These are phyloP conservation scores for Mustelus asterias DNA, from an alignment of 2,113 vertebrate species.

Conservation along the genomic window DNA sequence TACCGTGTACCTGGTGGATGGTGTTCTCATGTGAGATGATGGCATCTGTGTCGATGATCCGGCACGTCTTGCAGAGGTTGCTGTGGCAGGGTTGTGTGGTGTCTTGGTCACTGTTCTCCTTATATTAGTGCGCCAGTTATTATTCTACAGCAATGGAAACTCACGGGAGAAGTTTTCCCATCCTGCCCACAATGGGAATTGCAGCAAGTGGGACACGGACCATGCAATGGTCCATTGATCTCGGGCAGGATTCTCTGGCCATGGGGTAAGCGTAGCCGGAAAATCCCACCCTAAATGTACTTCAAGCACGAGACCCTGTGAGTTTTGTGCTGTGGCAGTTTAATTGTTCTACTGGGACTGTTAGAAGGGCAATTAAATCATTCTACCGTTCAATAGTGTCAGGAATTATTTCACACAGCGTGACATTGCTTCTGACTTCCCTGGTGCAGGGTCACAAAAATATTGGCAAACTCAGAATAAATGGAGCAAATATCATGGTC, in stretches of 20 bases:
- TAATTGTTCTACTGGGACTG: not conserved
- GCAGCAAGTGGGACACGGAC: no score
- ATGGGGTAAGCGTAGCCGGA: no score
- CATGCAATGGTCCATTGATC: no score
- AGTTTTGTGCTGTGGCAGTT: not conserved
- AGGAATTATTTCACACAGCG: not conserved
- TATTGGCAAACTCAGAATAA: not conserved
- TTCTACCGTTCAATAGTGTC: not conserved
- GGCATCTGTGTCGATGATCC: no score
- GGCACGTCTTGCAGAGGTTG: no score
- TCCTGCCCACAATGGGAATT: no score
- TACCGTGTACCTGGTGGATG: no score
- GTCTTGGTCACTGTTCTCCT: no score
- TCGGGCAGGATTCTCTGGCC: no score
- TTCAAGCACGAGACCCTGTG: not conserved
- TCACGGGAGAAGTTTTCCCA: not conserved
- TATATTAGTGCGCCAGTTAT: not conserved
- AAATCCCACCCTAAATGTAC: not conserved
- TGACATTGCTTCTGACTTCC: not conserved
- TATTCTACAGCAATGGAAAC: not conserved
- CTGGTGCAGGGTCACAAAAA: not conserved
- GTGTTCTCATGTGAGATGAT: no score
- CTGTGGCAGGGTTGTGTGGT: no score
- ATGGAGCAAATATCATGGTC: not conserved
- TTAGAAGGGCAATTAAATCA: not conserved